Base-by-base conservation (phyloP, 2,888 invertebrate genomes). In the Parelbella ahira region DNA sequence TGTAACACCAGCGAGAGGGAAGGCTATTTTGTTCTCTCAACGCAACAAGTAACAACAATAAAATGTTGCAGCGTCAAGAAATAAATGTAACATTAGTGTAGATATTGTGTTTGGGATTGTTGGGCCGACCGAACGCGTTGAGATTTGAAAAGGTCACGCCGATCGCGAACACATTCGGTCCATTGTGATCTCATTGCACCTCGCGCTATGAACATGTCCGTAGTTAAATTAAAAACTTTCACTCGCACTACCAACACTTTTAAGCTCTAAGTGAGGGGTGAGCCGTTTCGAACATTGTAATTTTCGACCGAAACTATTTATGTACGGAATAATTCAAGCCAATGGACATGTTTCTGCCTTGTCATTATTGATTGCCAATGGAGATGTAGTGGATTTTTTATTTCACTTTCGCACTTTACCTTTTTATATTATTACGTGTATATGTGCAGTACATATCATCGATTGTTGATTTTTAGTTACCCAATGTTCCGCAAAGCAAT, bases 311-410 rank as follows among this genome's bases (percentile, higher is more conserved):
- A 50, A 50, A 50, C 39, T 45, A 48, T 53, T 50, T 51, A 49
- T 53, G 42, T 60, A 53, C 53, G 53, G 52, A 48, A 43, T 45
- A n/a, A n/a, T n/a, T n/a, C n/a, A 43, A 42, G 44, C 39, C 54
- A 56, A 55, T 53, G 51, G 39, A 53, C 37, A 45, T 30, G 50
- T 47, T 63, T 65, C 44, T 59, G 71, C 69, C 37, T 36, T 47
- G 67, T 71, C 71, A n/a, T n/a, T n/a, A 71, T 58, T 57, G 62
- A 60, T 62, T 58, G 54, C 48, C 60, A 59, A 64, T 63, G 56
- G 63, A 63, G 52, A 56, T 55, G 56, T 54, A 45, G 48, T 46
- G 45, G 11, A 21, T 48, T 33, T 33, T 53, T 54, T 59, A 53
- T 49, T 49, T 58, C 54, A 54, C 59, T 59, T 59, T 56, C 45